Evolutionary conservation across 1,140 invertebrate genomes (phyloP).

Genomic region (Belonocnema kinseyi): DNA sequence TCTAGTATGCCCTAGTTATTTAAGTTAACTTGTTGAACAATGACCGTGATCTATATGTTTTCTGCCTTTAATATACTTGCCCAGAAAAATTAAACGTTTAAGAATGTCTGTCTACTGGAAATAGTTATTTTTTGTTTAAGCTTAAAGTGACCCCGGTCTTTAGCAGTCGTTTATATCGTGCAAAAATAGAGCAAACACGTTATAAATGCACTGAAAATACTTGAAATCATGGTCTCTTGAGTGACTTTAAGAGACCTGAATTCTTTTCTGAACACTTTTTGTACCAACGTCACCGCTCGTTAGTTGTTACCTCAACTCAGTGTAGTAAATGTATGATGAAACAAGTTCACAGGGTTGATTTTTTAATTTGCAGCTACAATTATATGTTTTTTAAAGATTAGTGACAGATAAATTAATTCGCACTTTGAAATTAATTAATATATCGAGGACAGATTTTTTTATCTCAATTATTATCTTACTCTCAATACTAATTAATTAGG

Average conservation of each 20-base stretch:
- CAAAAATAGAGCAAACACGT: not conserved
- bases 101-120: too few species aligned
- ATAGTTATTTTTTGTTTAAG: too few species aligned
- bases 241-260: conserved; percentile 65
- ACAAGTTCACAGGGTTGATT: conserved; percentile 53
- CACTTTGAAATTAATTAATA: too few species aligned
- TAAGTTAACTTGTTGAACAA: too few species aligned
- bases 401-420: not conserved
- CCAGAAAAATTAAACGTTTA: too few species aligned
- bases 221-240: conserved; percentile 40
- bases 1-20: too few species aligned
- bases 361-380: not conserved
- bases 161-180: not conserved
- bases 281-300: conserved; percentile 52
- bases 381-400: not conserved
- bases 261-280: conserved; percentile 69
- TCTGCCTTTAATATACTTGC: too few species aligned
- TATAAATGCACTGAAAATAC: not conserved
- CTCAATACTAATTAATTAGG: too few species aligned
- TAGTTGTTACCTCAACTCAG: conserved; percentile 68
- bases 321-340: conserved; percentile 60
- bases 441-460: too few species aligned
- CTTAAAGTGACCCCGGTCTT: too few species aligned
- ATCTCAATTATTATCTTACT: too few species aligned
- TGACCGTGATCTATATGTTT: too few species aligned